Evolutionary conservation across 1,140 invertebrate species (phyloP).

Genomic region (Pseudobourletiella spinata): DNA sequence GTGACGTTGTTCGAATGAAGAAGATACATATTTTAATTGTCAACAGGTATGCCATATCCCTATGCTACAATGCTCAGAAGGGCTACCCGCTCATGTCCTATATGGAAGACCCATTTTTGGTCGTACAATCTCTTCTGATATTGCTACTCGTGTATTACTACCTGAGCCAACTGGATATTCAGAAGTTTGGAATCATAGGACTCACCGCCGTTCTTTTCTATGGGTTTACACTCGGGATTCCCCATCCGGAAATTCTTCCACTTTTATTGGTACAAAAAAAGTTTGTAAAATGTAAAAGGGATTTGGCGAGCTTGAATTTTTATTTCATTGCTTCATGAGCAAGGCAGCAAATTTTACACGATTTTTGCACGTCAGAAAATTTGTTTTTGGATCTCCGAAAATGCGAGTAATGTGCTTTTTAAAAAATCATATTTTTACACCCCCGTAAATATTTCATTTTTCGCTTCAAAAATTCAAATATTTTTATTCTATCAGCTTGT

Average conservation of each 20-base stretch:
- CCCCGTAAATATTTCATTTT: no score
- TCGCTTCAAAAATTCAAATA: background rate
- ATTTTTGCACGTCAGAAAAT: no score
- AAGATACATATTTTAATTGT: no score
- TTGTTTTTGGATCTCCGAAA: no score
- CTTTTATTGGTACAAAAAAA: conserved; percentile 16
- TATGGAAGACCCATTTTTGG: conserved; percentile 26
- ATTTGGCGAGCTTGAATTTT: background rate
- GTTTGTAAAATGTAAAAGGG: no score
- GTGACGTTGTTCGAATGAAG: no score
- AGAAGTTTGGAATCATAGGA: conserved; percentile 13
- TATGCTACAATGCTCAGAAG: conserved; percentile 24
- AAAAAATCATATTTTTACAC: no score
- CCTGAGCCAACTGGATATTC: background rate
- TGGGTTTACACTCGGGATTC: conserved; percentile 13
- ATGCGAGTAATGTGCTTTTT: no score
- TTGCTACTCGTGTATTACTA: conserved; percentile 25
- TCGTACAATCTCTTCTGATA: conserved; percentile 19
- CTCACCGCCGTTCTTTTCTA: conserved; percentile 12
- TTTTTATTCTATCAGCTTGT: background rate
- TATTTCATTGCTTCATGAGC: no score
- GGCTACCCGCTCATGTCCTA: conserved; percentile 18
- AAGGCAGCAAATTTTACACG: no score
- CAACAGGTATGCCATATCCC: conserved; percentile 25
- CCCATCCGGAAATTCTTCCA: conserved; percentile 17